Evolutionary conservation across 2,888 invertebrate species (phyloP), one percentile per base, ranked within the genome.

Genomic region (Loripinus fragilis): DNA sequence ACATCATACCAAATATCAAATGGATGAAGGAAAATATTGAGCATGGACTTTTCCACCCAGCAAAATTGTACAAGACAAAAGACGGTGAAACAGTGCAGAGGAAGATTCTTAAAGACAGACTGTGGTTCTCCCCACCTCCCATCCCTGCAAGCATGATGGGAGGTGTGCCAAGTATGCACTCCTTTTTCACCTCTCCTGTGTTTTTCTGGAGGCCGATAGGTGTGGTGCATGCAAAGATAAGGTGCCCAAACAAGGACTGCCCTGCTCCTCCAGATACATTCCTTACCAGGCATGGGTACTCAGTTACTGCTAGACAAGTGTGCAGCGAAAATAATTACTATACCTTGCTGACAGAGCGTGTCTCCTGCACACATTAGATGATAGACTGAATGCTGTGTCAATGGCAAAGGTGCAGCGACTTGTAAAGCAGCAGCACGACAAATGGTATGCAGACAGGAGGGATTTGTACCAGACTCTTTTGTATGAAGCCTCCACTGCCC

Each of bases 231-330:
- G 68, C 68, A 10, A 42, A 68, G 45, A 41, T 68, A 12, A 68
- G n/a, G 17, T 68, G 68, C 45, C 68, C 68, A 17, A 68, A 68
- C 68, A 68, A 33, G 23, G 42, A 68, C 68, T 68, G 68, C 33
- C 68, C 68, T 12, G n/a, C 41, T 10, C 41, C 68, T 23, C 41
- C 68, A 23, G 68, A 68, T 25, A 23, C 45, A 20, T 68, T n/a
- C 33, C 25, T 68, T 10, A 68, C 42, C 41, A 7, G 68, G 45
- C 35, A 68, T n/a, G 38, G 68, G n/a, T n/a, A n/a, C n/a, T n/a
- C n/a, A n/a, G n/a, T n/a, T n/a, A n/a, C n/a, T n/a, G n/a, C n/a
- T n/a, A n/a, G n/a, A n/a, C n/a, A n/a, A n/a, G n/a, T n/a, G n/a
- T n/a, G n/a, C n/a, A n/a, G n/a, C n/a, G n/a, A n/a, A n/a, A n/a